These are phyloP conservation scores for Yponomeuta sedellus DNA, from an alignment of 2,888 invertebrate species.

Conservation along the genomic window DNA sequence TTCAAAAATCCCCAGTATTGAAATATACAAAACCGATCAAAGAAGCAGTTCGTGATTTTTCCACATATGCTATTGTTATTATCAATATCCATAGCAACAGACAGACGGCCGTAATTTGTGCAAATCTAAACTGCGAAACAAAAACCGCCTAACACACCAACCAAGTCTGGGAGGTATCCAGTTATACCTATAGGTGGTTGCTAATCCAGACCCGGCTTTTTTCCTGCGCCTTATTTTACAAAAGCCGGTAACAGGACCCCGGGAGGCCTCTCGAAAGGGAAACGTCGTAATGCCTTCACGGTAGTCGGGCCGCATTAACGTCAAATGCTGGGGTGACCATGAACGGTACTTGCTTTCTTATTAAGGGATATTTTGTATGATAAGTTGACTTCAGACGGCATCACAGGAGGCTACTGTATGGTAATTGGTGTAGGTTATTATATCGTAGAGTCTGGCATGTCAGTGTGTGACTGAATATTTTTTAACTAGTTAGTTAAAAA, in stretches of 20 bases:
- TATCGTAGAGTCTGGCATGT: too few species aligned
- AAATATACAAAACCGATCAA: too few species aligned
- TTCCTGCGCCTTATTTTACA: slow-evolving; percentile 28
- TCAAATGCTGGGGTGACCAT: slow-evolving; percentile 36
- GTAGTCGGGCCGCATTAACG: slow-evolving; percentile 57
- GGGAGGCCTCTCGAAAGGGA: slow-evolving; percentile 58
- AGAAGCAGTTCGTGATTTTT: too few species aligned
- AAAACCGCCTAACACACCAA: neutral
- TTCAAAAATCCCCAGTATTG: too few species aligned
- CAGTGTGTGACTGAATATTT: too few species aligned
- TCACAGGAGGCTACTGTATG: too few species aligned
- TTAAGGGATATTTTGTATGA: slow-evolving; percentile 19
- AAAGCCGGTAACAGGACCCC: slow-evolving; percentile 54
- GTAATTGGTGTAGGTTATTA: too few species aligned
- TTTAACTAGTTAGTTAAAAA: too few species aligned
- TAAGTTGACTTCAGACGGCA: too few species aligned
- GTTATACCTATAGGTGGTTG: slow-evolving; percentile 45
- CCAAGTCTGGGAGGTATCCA: slow-evolving; percentile 3
- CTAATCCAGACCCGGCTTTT: slow-evolving; percentile 38
- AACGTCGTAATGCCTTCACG: slow-evolving; percentile 64
- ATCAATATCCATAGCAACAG: neutral
- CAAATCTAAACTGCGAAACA: neutral
- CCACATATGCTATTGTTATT: neutral
- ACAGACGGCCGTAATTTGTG: neutral
- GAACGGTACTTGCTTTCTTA: neutral